phyloP scores from a whole-genome alignment of 2,113 vertebrate genomes.

The Mobula hypostoma region DNA sequence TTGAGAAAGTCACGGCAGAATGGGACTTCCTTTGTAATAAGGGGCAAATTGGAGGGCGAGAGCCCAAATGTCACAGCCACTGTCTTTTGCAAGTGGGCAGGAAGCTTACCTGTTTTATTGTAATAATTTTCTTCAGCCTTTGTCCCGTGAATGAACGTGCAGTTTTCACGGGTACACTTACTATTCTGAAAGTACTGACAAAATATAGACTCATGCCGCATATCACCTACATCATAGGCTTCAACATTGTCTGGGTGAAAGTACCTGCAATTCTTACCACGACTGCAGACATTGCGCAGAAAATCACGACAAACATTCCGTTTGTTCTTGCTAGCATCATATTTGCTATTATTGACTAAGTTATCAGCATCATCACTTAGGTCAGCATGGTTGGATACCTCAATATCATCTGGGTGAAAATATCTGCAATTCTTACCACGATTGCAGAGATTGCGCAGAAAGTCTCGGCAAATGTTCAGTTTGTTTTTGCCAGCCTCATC shows the following conservation, averaged over 20 bases:
- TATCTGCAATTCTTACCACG: constrained; percentile 93
- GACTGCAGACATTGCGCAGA: constrained; percentile 88
- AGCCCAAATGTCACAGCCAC: constrained; percentile 83
- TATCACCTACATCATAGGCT: constrained; percentile 67
- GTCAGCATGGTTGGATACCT: constrained; percentile 69
- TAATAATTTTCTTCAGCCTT: constrained; percentile 96
- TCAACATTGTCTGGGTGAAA: constrained; percentile 86
- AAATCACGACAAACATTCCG: constrained; percentile 78
- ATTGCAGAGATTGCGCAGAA: constrained; percentile 91
- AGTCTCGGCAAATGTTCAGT: constrained; percentile 87
- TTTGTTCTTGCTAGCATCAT: constrained; percentile 29
- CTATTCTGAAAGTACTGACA: constrained; percentile 98
- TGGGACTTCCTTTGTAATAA: constrained; percentile 86
- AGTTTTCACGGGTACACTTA: constrained; percentile 85
- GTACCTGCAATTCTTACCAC: constrained; percentile 89
- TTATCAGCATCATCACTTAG: constrained; percentile 20
- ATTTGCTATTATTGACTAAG: constrained; percentile 34
- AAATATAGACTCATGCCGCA: constrained; percentile 96
- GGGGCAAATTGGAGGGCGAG: constrained; percentile 81
- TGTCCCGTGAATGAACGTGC: constrained; percentile 90
- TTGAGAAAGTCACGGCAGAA: constrained; percentile 93
- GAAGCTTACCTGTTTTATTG: constrained; percentile 87
- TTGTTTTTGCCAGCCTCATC: constrained; percentile 50
- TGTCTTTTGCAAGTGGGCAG: constrained; percentile 78
- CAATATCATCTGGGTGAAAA: constrained; percentile 83